Evolutionary conservation across 2,113 vertebrate genomes (phyloP), one percentile per base, ranked within the genome.

Genomic region (Hypomesus transpacificus): DNA sequence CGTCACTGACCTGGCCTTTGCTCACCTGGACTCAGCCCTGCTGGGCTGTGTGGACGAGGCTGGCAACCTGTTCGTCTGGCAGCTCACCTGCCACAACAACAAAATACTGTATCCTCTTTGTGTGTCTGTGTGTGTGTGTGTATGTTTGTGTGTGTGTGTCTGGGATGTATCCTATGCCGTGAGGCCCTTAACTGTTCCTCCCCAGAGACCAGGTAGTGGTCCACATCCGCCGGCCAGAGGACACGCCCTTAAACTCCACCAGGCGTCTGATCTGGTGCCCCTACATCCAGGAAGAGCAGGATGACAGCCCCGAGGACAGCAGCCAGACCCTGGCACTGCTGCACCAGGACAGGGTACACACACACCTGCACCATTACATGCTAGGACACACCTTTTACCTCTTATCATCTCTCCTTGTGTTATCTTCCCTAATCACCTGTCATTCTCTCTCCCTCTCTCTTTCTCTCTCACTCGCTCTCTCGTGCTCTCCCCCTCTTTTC

Each of bases 251-350:
- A 76, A 98, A 95, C 85, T 94, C 92, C 34, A 94, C 94, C 75
- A 92, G 95, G 7, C 93, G 97, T 61, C 95, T 99, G 83, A 96
- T 98, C 80, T 99, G 97, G 97, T 99, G 96, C 68, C 97, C 97
- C 13, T 98, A 94, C 84, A 98, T 99, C 80, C 93, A 93, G 0
- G 96, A 98, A 13, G 96, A 99, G 63, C 96, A 86, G 0, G 97
- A 99, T 57, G 96, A 98, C 46, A 94, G 88, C 31, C 88, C 87
- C 24, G 96, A 98, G 16, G 96, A 98, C 67, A 84, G 87, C 34
- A 96, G 93, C 83, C 96, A 98, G 80, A 99, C 94, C 0, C 34
- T 99, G 88, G 97, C 96, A 0, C 85, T 99, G 74, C 81, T 99
- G 46, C 97, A 98, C 1, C 95, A 98, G 81, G 97, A 99, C 83